Evolutionary conservation across 64 coral and sea anemone species (phyloP).

Genomic region (Actinia equina): DNA sequence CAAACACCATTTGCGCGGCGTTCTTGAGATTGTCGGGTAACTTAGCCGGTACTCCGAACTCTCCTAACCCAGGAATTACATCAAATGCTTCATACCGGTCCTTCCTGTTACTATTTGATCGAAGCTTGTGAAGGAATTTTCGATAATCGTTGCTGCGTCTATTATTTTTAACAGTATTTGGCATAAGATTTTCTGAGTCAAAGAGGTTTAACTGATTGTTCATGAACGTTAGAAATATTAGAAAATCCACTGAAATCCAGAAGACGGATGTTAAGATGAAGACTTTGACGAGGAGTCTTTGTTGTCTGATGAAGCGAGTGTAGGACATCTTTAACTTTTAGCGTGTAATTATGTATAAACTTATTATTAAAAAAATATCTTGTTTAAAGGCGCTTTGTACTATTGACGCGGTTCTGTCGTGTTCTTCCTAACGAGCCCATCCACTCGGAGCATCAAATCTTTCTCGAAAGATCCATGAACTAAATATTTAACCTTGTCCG

Average conservation of each 20-base stretch:
- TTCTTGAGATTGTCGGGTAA: slow-evolving; percentile 61
- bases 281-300: slow-evolving; percentile 71
- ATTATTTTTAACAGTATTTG: background rate
- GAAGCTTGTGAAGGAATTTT: background rate
- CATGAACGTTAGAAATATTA: slow-evolving; percentile 64
- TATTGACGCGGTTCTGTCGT: background rate
- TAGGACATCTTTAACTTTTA: background rate
- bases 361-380: background rate
- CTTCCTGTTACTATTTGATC: background rate
- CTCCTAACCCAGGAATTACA: slow-evolving; percentile 76
- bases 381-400: no score
- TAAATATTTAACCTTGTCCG: background rate
- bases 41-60: slow-evolving; percentile 50
- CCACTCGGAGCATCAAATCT: background rate
- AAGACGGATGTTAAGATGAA: slow-evolving; percentile 76
- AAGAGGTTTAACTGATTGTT: slow-evolving; percentile 76
- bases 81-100: slow-evolving; percentile 39
- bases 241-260: slow-evolving; percentile 77
- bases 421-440: background rate
- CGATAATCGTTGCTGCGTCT: background rate
- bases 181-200: slow-evolving; percentile 50
- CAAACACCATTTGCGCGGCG: slow-evolving; percentile 49
- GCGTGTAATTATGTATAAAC: background rate
- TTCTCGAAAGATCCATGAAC: background rate
- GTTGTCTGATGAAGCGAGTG: slow-evolving; percentile 33